Conservation (phyloP, 2,797 vertebrate genomes). For the Labeo calbasu region DNA sequence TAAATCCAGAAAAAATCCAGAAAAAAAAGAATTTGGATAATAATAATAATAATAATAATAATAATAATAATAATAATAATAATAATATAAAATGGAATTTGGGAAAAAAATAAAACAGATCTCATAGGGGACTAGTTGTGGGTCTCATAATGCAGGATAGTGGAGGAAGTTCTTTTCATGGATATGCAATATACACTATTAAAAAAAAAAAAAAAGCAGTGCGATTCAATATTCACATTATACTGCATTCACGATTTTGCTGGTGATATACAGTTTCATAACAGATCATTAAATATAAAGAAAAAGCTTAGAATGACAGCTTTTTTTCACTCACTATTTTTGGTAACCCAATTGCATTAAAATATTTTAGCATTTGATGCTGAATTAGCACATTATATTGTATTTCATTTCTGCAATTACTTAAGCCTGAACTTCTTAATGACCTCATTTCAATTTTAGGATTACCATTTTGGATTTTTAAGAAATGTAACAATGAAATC, state of each 20-base stretch:
- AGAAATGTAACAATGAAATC: not conserved
- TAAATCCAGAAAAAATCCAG: too few relatives aligned
- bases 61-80: too few relatives aligned
- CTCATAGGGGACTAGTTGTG: not conserved
- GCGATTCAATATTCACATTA: not conserved
- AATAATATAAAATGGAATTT: too few relatives aligned
- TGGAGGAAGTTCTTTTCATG: not conserved
- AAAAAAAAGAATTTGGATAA: too few relatives aligned
- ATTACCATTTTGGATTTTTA: not conserved
- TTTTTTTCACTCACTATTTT: not conserved
- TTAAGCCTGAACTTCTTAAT: not conserved
- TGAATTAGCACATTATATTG: not conserved
- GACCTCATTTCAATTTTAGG: not conserved
- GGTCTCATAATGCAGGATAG: constrained; percentile 5
- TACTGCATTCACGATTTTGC: constrained; percentile 35
- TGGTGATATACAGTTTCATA: not conserved
- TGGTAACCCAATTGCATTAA: not conserved
- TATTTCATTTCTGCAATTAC: not conserved
- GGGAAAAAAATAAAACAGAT: too few relatives aligned
- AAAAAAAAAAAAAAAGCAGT: not conserved
- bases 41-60: too few relatives aligned
- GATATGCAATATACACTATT: not conserved
- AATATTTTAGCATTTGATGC: not conserved
- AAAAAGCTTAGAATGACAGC: not conserved
- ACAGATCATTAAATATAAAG: not conserved